Evolutionary conservation across 2,113 vertebrate genomes (phyloP), one percentile per base, ranked within the genome.

Genomic region (Patagioenas fasciata): DNA sequence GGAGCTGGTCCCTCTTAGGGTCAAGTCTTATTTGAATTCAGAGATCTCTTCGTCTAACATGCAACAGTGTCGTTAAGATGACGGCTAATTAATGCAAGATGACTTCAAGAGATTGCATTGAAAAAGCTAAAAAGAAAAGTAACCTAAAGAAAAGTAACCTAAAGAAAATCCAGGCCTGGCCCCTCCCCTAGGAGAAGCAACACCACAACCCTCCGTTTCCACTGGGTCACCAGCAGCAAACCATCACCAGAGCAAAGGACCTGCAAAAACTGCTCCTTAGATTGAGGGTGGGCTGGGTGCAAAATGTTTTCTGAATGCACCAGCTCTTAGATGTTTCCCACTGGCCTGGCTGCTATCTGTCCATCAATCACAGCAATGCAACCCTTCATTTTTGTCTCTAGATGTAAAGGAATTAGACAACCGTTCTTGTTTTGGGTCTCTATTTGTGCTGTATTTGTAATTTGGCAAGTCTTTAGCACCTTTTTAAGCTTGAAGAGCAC

Each of bases 11-110:
- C 96, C 92, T 97, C 95, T 96, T 91, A 95, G 95, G 97, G 97
- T 98, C 97, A 98, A 97, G 94, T 96, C 97, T 96, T 92, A 97
- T 98, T 97, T 97, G 96, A 97, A 97, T 97, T 96, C 97, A 91
- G 96, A 94, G 94, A 97, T 96, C 96, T 97, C 95, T 95, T 95
- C 65, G 91, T 81, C 95, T 96, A 96, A 96, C 94, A 32, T 62
- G 95, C 97, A 96, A 97, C 96, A 97, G 96, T 95, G 95, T 96
- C 42, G 67, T 94, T 97, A 97, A 96, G 93, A 87, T 93, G 96
- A 95, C 5, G 93, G 95, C 88, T 98, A 97, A 97, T 98, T 97
- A 98, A 97, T 97, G 95, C 97, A 87, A 97, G 97, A 95, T 95
- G 90, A 92, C 94, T 96, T 96, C 91, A 92, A 89, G 92, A 96